phyloP scores from a whole-genome alignment of 2,113 vertebrate genomes.

The Trogon surrucura region DNA sequence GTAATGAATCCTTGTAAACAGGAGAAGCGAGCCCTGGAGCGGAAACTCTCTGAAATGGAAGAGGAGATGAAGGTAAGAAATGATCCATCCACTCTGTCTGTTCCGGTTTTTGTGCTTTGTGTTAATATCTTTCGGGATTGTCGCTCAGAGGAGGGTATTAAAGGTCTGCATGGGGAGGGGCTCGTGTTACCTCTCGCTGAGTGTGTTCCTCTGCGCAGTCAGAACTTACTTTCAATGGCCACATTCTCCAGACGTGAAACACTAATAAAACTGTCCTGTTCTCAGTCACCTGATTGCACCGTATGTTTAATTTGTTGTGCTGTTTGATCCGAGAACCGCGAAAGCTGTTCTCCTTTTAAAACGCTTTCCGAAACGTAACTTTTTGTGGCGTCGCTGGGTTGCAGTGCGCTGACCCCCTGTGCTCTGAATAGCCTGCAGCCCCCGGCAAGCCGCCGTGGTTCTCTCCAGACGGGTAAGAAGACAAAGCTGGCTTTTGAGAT shows the following conservation, averaged over 20 bases:
- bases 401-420: conserved; percentile 27
- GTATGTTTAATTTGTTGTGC: not conserved
- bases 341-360: not conserved
- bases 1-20: conserved; percentile 67
- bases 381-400: conserved; percentile 29
- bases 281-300: not conserved
- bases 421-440: conserved; percentile 40
- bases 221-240: not conserved
- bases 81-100: not conserved
- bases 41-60: conserved; percentile 95
- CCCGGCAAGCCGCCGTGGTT: not conserved
- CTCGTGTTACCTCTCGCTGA: not conserved
- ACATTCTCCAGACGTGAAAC: not conserved
- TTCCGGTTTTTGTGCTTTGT: not conserved
- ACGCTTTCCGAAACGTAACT: conserved; percentile 6
- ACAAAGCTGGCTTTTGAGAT: conserved; percentile 31
- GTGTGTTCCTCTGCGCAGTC: not conserved
- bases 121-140: not conserved
- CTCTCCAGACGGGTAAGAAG: conserved; percentile 30
- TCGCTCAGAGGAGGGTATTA: not conserved
- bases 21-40: conserved; percentile 93
- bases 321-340: not conserved
- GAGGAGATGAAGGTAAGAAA: conserved; percentile 93
- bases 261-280: not conserved
- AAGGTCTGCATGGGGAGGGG: not conserved